phyloP scores from a whole-genome alignment of 2,113 vertebrate species.

The Chitala chitala region DNA sequence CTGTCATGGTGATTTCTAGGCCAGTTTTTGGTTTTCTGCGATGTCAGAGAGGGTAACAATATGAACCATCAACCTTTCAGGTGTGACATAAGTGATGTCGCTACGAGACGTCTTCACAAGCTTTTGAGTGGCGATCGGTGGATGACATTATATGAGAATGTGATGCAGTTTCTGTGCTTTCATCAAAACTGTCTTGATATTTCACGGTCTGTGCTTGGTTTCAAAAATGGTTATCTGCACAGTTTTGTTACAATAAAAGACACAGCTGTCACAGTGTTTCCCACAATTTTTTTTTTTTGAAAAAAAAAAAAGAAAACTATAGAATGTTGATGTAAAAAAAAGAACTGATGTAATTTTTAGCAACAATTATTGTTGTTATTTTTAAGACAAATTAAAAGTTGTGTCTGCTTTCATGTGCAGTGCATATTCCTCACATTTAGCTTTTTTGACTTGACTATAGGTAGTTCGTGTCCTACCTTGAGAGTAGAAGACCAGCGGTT shows the following conservation, averaged over 20 bases:
- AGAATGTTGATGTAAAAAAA: no score
- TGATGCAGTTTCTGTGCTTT: no score
- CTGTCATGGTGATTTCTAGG: no score
- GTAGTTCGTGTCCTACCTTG: constrained; percentile 68
- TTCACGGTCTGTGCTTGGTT: not conserved
- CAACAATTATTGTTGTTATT: no score
- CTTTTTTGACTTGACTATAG: constrained; percentile 43
- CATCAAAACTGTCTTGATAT: not conserved
- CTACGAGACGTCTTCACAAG: no score
- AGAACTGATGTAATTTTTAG: no score
- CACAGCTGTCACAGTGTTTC: not conserved
- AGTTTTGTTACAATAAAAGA: not conserved
- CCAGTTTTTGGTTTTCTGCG: no score
- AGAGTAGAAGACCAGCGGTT: constrained; percentile 59
- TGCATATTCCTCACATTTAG: not conserved
- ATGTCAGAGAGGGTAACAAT: no score
- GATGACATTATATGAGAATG: no score
- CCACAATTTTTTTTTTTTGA: not conserved
- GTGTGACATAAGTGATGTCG: no score
- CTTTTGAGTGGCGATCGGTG: no score
- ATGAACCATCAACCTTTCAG: no score
- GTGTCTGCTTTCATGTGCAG: not conserved
- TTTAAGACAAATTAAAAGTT: not conserved
- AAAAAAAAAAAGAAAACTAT: not conserved
- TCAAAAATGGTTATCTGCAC: not conserved